These are phyloP conservation scores for Fragum sueziense DNA, from an alignment of 2,888 invertebrate genomes.

Conservation along the genomic window DNA sequence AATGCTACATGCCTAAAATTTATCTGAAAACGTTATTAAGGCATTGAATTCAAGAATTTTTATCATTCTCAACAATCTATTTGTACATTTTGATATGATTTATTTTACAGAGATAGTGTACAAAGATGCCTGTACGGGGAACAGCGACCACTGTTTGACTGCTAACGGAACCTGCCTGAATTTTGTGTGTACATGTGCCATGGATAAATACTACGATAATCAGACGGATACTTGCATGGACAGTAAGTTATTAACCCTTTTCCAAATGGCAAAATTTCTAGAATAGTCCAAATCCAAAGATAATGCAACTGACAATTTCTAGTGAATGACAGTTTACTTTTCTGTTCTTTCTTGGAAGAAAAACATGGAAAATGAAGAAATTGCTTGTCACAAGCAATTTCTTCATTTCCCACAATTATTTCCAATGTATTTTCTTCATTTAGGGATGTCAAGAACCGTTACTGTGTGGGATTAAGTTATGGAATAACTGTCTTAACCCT, in stretches of 20 bases:
- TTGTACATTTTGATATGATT: not conserved
- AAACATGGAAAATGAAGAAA: not conserved
- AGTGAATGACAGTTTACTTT: no score
- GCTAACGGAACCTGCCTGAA: conserved; percentile 8
- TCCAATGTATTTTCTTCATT: not conserved
- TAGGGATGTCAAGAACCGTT: not conserved
- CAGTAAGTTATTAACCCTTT: conserved; percentile 5
- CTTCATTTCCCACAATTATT: not conserved
- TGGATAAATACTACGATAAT: not conserved
- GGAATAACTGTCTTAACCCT: no score
- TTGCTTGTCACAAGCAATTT: not conserved
- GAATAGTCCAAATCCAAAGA: not conserved
- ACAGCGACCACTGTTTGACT: conserved; percentile 3
- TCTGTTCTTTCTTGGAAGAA: no score
- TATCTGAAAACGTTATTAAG: no score
- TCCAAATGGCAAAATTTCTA: not conserved
- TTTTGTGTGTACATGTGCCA: not conserved
- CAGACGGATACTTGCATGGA: not conserved
- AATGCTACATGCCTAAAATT: no score
- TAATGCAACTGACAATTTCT: not conserved
- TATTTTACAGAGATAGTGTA: not conserved
- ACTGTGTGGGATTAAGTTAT: not conserved
- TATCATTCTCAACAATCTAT: no score
- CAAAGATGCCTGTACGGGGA: not conserved
- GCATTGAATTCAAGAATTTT: no score